Conservation (phyloP, 2,888 invertebrate genomes). For the Zelleria hepariella region DNA sequence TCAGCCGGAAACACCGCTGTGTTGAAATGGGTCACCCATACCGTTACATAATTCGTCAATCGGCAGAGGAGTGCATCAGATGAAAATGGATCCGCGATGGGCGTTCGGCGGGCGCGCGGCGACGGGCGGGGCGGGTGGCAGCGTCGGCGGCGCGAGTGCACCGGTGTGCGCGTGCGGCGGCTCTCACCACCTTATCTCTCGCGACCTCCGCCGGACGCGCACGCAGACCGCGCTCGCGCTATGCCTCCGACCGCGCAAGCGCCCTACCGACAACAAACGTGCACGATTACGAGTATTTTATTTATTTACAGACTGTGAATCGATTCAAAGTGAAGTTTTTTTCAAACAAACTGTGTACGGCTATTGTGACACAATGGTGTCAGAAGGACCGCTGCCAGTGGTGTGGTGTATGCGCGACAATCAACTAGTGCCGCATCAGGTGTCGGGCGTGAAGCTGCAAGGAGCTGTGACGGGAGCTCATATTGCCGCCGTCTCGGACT, state of each 20-base stretch:
- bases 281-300: slow-evolving; percentile 27
- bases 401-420: slow-evolving; percentile 79
- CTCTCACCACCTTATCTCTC: slow-evolving; percentile 71
- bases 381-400: slow-evolving; percentile 73
- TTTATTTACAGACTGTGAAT: slow-evolving; percentile 46
- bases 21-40: slow-evolving; percentile 46
- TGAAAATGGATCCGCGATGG: slow-evolving; percentile 57
- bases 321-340: slow-evolving; percentile 12
- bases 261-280: slow-evolving; percentile 43
- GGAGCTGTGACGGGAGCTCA: slow-evolving; percentile 77
- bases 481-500: slow-evolving; percentile 76
- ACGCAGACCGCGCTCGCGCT: slow-evolving; percentile 50
- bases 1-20: slow-evolving; percentile 13
- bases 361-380: slow-evolving; percentile 68
- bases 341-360: neutral
- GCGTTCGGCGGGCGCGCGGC: slow-evolving; percentile 37
- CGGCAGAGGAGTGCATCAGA: slow-evolving; percentile 49
- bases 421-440: slow-evolving; percentile 77
- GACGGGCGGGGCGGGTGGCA: slow-evolving; percentile 38
- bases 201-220: slow-evolving; percentile 70
- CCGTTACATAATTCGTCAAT: slow-evolving; percentile 55
- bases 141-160: slow-evolving; percentile 38
- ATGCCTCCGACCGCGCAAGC: slow-evolving; percentile 53
- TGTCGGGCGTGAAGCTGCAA: slow-evolving; percentile 77
- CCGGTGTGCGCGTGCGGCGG: slow-evolving; percentile 46